Conservation (phyloP, 2,797 vertebrate species). For the Lagocephalus sceleratus region DNA sequence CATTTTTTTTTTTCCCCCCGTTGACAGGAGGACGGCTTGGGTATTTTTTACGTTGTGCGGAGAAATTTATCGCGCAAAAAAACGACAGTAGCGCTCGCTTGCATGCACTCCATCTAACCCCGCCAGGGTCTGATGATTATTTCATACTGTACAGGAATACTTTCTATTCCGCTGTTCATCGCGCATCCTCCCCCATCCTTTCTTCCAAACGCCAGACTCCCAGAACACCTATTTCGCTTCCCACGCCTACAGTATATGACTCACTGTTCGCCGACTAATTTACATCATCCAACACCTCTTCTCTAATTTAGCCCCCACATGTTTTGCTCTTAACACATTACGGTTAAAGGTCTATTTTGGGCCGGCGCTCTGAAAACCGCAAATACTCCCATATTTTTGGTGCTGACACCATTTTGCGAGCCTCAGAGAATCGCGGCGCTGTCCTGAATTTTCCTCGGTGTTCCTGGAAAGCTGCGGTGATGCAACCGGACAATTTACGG, state of each 20-base stretch:
- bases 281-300: slow-evolving; percentile 41
- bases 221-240: slow-evolving; percentile 17
- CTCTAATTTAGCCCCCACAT: slow-evolving; percentile 55
- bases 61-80: too few relatives aligned
- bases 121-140: too few relatives aligned
- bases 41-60: too few relatives aligned
- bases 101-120: too few relatives aligned
- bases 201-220: slow-evolving; percentile 18
- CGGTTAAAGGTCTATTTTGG: slow-evolving; percentile 52
- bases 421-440: slow-evolving; percentile 46
- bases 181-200: too few relatives aligned
- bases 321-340: slow-evolving; percentile 35
- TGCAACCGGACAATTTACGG: slow-evolving; percentile 10
- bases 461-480: slow-evolving; percentile 61
- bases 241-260: slow-evolving; percentile 12
- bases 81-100: too few relatives aligned
- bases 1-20: too few relatives aligned
- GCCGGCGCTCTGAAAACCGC: slow-evolving; percentile 41
- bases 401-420: slow-evolving; percentile 59
- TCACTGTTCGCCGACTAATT: slow-evolving; percentile 24
- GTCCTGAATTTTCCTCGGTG: slow-evolving; percentile 51
- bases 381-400: slow-evolving; percentile 50
- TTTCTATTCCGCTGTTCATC: too few relatives aligned
- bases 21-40: too few relatives aligned
- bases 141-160: too few relatives aligned